Conservation (phyloP, 2,797 vertebrate species). For the Lemur catta region DNA sequence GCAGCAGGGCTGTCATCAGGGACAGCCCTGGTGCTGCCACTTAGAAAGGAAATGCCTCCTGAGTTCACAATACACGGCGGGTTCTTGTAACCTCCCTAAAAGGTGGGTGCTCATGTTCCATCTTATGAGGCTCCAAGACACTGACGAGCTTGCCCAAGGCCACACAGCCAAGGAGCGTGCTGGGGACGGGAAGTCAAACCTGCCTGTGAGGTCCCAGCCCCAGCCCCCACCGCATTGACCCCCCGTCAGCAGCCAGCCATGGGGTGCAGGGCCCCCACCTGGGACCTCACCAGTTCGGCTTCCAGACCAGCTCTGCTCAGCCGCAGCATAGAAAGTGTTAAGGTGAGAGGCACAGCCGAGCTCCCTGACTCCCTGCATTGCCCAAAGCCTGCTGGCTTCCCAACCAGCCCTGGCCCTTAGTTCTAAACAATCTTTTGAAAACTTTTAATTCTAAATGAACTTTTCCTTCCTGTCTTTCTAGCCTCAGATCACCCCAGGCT, state of each 20-base stretch:
- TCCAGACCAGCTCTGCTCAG: background rate
- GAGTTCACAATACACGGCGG: background rate
- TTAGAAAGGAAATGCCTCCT: background rate
- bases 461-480: background rate
- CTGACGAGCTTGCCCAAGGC: background rate
- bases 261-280: background rate
- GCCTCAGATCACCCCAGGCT: background rate
- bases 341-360: accelerated
- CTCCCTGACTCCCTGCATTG: background rate
- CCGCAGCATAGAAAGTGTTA: background rate
- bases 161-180: background rate
- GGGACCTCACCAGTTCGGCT: background rate
- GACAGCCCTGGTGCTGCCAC: background rate
- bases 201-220: background rate
- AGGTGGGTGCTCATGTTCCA: background rate
- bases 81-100: background rate
- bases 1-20: background rate
- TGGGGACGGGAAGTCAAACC: background rate
- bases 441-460: background rate
- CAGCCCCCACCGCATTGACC: background rate
- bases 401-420: background rate
- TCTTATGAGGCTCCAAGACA: background rate
- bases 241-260: background rate
- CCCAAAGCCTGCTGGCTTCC: background rate
- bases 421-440: background rate